These are phyloP conservation scores for Syngnathus typhle DNA, from an alignment of 2,113 vertebrate species.

Conservation along the genomic window DNA sequence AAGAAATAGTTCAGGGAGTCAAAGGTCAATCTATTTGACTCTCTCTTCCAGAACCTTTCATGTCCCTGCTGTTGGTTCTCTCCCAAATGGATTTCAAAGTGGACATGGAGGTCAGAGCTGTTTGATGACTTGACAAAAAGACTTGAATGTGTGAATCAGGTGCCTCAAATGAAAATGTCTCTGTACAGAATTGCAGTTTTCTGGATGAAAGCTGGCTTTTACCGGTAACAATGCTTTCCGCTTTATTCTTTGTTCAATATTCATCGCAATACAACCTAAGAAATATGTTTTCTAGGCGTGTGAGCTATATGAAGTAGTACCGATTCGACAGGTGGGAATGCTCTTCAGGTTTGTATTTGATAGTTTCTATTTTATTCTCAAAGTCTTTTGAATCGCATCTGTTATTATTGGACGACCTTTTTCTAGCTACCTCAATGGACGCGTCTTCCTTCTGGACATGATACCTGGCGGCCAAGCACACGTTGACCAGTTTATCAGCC, in stretches of 20 bases:
- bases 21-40: not conserved
- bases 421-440: conserved; percentile 69
- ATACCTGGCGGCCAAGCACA: conserved; percentile 69
- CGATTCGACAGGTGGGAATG: conserved; percentile 67
- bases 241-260: not conserved
- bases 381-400: not conserved
- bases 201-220: conserved; percentile 80
- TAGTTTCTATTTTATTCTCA: not conserved
- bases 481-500: conserved; percentile 65
- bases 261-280: not conserved
- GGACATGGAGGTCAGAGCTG: conserved; percentile 69
- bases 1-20: not conserved
- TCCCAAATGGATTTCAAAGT: conserved; percentile 76
- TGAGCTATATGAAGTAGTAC: conserved; percentile 71
- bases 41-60: conserved; percentile 70
- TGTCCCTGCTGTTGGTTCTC: conserved; percentile 72
- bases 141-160: not conserved
- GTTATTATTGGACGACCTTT: not conserved
- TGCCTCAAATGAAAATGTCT: conserved; percentile 10
- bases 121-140: not conserved
- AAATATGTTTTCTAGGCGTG: conserved; percentile 64
- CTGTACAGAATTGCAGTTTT: conserved; percentile 77
- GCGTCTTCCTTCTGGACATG: conserved; percentile 73
- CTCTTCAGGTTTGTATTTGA: conserved; percentile 69
- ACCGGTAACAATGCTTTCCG: conserved; percentile 57